These are phyloP conservation scores for Aldabrachelys gigantea DNA, from an alignment of 2,113 vertebrate species.

Conservation along the genomic window DNA sequence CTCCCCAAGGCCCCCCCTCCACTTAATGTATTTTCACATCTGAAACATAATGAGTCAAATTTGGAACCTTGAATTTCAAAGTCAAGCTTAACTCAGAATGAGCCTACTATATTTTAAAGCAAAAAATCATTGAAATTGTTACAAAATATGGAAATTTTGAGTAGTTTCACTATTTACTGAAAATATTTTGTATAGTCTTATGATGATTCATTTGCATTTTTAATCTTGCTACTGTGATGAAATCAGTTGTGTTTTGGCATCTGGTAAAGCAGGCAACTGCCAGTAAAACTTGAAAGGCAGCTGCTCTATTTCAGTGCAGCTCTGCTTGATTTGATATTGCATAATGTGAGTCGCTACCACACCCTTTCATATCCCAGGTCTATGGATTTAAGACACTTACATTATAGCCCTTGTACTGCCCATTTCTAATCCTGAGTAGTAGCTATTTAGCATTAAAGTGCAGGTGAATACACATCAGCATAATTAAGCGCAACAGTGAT, in stretches of 20 bases:
- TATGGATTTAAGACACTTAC: not conserved
- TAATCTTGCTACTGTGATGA: not conserved
- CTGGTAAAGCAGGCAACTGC: not conserved
- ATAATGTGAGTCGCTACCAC: not conserved
- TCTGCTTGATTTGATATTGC: not conserved
- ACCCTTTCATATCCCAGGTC: fast-evolving
- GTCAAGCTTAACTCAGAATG: not conserved
- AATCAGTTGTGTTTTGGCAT: not conserved
- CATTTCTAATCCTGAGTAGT: not conserved
- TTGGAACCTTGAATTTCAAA: not conserved
- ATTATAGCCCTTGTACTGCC: not conserved
- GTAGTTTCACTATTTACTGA: not conserved
- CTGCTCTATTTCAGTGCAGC: not conserved
- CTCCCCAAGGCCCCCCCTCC: fast-evolving
- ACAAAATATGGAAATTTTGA: not conserved
- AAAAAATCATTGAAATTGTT: not conserved
- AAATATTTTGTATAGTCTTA: not conserved
- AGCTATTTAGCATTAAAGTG: not conserved
- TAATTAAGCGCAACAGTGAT: not conserved
- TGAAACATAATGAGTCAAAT: not conserved
- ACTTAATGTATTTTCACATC: fast-evolving
- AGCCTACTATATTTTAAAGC: not conserved
- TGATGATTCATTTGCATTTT: not conserved
- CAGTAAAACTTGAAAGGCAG: not conserved
- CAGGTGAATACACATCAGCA: not conserved